Evolutionary conservation across 2,888 invertebrate genomes (phyloP).

Genomic region (Thalpophila matura): DNA sequence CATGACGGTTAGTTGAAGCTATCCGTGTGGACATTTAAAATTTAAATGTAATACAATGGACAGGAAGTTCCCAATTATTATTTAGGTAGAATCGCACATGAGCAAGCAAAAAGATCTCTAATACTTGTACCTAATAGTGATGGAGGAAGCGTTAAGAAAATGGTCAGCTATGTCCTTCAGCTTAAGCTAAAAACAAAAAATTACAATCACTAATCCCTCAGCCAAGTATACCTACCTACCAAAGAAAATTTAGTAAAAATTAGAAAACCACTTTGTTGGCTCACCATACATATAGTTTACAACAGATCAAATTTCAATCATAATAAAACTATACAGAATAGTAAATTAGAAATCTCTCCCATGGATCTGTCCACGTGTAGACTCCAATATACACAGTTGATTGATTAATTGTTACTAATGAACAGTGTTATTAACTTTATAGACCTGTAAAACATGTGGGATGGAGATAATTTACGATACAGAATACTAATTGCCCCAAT

Average conservation of each 20-base stretch:
- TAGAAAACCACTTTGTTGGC: neutral
- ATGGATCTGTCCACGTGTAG: neutral
- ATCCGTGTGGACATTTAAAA: conserved; percentile 29
- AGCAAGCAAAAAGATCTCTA: too few relatives aligned
- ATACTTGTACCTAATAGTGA: too few relatives aligned
- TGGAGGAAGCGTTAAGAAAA: too few relatives aligned
- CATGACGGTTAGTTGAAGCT: neutral
- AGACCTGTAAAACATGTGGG: conserved; percentile 23
- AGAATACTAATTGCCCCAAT: conserved; percentile 41
- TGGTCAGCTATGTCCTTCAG: too few relatives aligned
- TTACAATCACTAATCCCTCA: too few relatives aligned
- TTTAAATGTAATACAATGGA: conserved; percentile 39
- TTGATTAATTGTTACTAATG: conserved; percentile 34
- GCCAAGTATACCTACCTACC: too few relatives aligned
- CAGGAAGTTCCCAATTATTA: conserved; percentile 20
- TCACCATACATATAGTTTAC: neutral
- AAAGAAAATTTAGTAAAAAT: too few relatives aligned
- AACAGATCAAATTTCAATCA: neutral
- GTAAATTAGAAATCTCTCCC: neutral
- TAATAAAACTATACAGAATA: neutral
- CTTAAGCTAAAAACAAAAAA: too few relatives aligned
- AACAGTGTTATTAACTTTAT: conserved; percentile 31
- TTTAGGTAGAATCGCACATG: too few relatives aligned
- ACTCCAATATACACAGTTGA: conserved; percentile 5
- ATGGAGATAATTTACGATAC: conserved; percentile 34